Conservation (phyloP, 2,888 invertebrate genomes). For the Leptopterna dolabrata region DNA sequence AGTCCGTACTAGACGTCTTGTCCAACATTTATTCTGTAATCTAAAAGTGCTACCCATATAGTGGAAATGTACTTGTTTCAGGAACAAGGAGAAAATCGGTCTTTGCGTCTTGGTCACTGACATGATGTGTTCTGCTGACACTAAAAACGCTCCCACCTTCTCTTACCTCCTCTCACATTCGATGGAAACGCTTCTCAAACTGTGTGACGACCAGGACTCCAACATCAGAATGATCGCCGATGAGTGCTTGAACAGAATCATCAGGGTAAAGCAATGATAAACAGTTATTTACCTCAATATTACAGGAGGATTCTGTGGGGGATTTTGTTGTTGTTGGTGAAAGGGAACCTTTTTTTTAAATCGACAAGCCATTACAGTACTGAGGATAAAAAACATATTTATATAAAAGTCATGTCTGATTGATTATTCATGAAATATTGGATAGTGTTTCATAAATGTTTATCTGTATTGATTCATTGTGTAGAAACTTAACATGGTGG, state of each 20-base stretch:
- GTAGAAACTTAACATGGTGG: no score
- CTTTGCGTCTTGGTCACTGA: conserved; percentile 80
- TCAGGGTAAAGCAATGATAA: conserved; percentile 72
- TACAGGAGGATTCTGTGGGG: neutral
- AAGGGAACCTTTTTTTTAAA: no score
- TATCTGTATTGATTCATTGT: no score
- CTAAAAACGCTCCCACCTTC: conserved; percentile 74
- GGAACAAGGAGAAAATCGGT: conserved; percentile 81
- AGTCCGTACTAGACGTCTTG: no score
- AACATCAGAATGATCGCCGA: conserved; percentile 84
- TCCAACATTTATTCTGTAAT: no score
- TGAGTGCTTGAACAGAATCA: conserved; percentile 83
- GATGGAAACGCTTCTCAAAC: conserved; percentile 76
- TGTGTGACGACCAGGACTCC: conserved; percentile 82
- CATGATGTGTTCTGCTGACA: conserved; percentile 74
- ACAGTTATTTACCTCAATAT: no score
- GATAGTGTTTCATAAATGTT: no score
- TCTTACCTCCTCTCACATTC: conserved; percentile 76
- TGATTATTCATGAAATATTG: no score
- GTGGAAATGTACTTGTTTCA: conserved; percentile 64
- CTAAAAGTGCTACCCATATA: neutral
- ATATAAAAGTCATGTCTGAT: neutral
- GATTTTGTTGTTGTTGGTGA: no score
- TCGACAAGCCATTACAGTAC: no score
- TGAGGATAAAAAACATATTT: no score